Base-by-base conservation (phyloP, 2,113 vertebrate species). In the Myxocyprinus asiaticus region DNA sequence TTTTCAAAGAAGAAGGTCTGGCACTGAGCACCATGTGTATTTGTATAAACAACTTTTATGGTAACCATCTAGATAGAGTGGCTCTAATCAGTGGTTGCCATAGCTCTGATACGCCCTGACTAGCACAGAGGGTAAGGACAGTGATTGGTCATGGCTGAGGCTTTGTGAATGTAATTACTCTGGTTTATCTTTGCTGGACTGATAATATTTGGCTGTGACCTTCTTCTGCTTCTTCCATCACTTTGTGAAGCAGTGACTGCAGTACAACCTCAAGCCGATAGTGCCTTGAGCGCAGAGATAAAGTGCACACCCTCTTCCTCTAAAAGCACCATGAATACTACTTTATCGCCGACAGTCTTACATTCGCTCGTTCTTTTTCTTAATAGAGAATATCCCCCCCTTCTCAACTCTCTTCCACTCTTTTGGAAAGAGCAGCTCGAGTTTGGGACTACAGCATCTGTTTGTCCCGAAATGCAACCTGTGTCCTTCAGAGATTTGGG, bases 131-230 rank as follows among this genome's bases (percentile, higher is more conserved):
- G 45, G 72, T 76, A 78, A 84, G 64, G 67, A 78, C 80, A 44
- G 79, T 45, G 48, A 42, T 56, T 58, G 70, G 69, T 83, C 81
- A 66, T 67, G 77, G 43, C 76, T 67, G 43, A 47, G 64, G 51
- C 75, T 78, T 81, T 81, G 81, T 83, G 53, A 45, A 63, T 22
- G 50, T 85, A 85, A 85, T 85, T 85, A 79, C 84, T 79, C 81
- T 51, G 79, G 75, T 82, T 85, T 81, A 83, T 85, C 84, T 81
- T 66, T 76, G 48, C 76, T 68, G 76, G 51, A 67, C 75, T 83
- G 84, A 85, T 85, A 81, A 85, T 79, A 81, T 85, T 85, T 85
- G 82, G 76, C 78, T 77, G 56, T 61, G 79, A 71, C 81, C 79
- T 75, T 62, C 72, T 64, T 33, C 67, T 73, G 55, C 76, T 79